Base-by-base conservation (phyloP, 2,797 vertebrate genomes). In the Paratrypauchen microcephalus region DNA sequence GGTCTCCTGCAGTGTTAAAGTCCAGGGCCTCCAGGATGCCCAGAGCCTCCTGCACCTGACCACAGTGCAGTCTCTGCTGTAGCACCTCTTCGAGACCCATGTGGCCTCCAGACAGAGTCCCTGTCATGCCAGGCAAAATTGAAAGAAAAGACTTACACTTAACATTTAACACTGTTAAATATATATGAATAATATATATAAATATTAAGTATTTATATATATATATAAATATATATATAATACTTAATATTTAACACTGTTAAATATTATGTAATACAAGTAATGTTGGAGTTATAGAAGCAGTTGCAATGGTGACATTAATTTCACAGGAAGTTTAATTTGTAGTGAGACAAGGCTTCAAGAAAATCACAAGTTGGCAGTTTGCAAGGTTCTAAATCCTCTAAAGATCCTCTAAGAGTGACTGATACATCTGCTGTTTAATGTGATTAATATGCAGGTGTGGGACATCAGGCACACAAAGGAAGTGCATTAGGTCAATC, bases 331-430 rank as follows among this genome's bases (percentile, higher is more conserved):
- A 90, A 75, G 90, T 90, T 88, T 92, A 93, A 50, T 69, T 77
- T 71, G 28, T 79, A 0, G 72, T 36, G 50, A 52, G 50, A 21
- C 39, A 61, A 45, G 32, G 28, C 48, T n/a, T 36, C 28, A 62
- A 73, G 68, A 55, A 97, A 95, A 96, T 96, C 94, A 96, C 95
- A 96, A 96, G 94, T 93, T 93, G 91, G 94, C 94, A 96, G 97
- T 98, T 98, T 97, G 94, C 93, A 94, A 83, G 86, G 91, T 93
- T 92, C 90, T 90, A 96, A 96, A 95, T 96, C 41, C 95, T 96
- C 91, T 82, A 89, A 94, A 94, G 93, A 95, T 92, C 89, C 88
- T 84, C 89, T 93, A 95, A 95, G 95, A 95, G 94, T 95, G 91
- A 81, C 67, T 91, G 94, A 95, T 93, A 92, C 90, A 91, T 94